Evolutionary conservation across 1,140 invertebrate genomes (phyloP), one percentile per base, ranked within the genome.

Genomic region (Microplitis mediator): DNA sequence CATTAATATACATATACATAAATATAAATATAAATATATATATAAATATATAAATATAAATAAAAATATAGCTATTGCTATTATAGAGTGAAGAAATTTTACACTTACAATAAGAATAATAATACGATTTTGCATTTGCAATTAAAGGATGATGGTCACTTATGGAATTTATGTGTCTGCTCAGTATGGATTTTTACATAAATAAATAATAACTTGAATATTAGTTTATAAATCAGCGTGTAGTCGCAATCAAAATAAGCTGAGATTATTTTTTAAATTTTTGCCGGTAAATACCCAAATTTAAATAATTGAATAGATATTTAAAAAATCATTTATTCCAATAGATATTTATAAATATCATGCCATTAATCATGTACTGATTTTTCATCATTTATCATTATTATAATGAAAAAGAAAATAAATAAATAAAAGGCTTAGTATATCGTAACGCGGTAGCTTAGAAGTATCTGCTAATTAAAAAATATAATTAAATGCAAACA

Each of bases 401-500:
- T 14, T 64, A 36, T 14, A 64, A n/a, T 23, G 23, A 23, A 34
- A 36, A 39, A 36, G 3, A 13, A 23, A 14, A 23, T 14, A 69
- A 36, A 60, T 6, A n/a, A 45, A 51, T 64, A 66, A 72, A 66
- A 72, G 34, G 70, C 70, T 72, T 72, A 66, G 63, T 72, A 65
- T 72, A 72, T 60, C 11, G 52, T 72, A 72, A 66, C 14, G 63
- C 70, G 63, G 51, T 72, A 66, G 70, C 34, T 65, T 72, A 45
- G 32, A 72, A 72, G 35, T 60, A 72, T 66, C 39, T 60, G 45
- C 54, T 52, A 50, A 61, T 8, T 31, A 63, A 66, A 69, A 74
- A 36, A 32, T 72, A n/a, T 35, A 69, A 68, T 65, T 23, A 65
- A 50, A 31, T 51, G 14, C 13, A 72, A 78, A 72, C 60, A 74